These are phyloP conservation scores for Eupleurogrammus muticus DNA, from an alignment of 2,797 vertebrate genomes.

Conservation along the genomic window DNA sequence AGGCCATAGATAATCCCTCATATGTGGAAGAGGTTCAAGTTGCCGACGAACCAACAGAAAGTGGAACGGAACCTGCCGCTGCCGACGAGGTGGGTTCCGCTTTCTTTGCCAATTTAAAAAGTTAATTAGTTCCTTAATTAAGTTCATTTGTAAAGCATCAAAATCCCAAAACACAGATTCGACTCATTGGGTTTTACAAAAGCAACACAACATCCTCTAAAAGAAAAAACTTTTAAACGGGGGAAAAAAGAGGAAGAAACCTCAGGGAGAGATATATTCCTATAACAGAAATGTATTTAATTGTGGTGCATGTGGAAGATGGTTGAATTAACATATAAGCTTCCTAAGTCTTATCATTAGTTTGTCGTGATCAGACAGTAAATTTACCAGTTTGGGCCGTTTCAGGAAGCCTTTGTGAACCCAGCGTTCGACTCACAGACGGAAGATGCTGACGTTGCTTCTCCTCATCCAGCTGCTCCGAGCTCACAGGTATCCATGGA, in stretches of 20 bases:
- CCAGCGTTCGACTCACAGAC: conserved; percentile 27
- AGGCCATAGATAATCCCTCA: conserved; percentile 66
- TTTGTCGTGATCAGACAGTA: background rate
- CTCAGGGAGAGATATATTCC: no score
- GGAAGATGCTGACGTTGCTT: background rate
- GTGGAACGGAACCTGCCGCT: conserved; percentile 3
- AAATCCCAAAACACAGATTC: no score
- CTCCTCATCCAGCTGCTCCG: conserved; percentile 20
- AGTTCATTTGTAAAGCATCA: no score
- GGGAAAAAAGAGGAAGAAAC: no score
- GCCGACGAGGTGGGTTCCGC: conserved; percentile 48
- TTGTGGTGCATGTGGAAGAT: no score
- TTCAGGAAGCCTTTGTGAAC: conserved; percentile 63
- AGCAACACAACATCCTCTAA: no score
- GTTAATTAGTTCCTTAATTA: no score
- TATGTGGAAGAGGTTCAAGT: conserved; percentile 55
- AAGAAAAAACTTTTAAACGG: no score
- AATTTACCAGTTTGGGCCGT: background rate
- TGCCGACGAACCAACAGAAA: conserved; percentile 17
- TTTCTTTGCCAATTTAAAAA: background rate
- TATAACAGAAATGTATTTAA: no score
- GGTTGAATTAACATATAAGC: background rate
- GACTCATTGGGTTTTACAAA: no score
- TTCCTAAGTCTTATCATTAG: background rate
- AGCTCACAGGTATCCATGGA: conserved; percentile 60